A percentile compares a stretch with the other conserved stretches of the same genome.
These are phyloP conservation scores for Oxyruncus cristatus DNA, from an alignment of 2,113 vertebrate species.

Conservation along the genomic window DNA sequence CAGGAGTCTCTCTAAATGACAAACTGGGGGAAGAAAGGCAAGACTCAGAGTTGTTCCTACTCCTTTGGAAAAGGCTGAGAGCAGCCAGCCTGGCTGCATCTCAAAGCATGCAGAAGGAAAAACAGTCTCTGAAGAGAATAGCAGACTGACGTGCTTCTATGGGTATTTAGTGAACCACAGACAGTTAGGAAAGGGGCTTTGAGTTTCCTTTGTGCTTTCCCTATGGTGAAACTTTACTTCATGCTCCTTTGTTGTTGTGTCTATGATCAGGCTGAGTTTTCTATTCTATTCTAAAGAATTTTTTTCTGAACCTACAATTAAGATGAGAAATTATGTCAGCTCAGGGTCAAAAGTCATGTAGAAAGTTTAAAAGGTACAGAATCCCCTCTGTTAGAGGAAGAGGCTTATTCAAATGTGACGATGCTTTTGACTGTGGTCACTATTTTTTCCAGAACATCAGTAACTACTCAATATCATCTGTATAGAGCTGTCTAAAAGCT, in stretches of 20 bases:
- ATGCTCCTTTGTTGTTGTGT: background rate
- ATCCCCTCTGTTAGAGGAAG: background rate
- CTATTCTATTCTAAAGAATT: background rate
- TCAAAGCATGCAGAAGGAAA: background rate
- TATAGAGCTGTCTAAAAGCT: background rate
- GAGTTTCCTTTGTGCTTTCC: background rate
- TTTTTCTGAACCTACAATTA: background rate
- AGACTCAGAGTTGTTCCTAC: background rate
- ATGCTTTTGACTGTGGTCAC: background rate
- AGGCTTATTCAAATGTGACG: background rate
- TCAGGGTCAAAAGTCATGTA: background rate
- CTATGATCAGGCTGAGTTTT: background rate
- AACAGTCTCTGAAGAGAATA: background rate
- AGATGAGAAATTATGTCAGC: background rate
- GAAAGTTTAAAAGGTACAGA: background rate
- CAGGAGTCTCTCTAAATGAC: background rate
- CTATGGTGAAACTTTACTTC: background rate
- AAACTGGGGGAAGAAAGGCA: background rate
- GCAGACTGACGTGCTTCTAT: fast-evolving
- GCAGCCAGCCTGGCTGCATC: background rate
- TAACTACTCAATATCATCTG: background rate
- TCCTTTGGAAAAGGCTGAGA: background rate
- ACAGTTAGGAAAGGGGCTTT: background rate
- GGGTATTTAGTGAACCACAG: background rate
- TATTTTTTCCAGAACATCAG: background rate